phyloP scores from a whole-genome alignment of 2,113 vertebrate genomes.

The Cryptomyrus ogoouensis region DNA sequence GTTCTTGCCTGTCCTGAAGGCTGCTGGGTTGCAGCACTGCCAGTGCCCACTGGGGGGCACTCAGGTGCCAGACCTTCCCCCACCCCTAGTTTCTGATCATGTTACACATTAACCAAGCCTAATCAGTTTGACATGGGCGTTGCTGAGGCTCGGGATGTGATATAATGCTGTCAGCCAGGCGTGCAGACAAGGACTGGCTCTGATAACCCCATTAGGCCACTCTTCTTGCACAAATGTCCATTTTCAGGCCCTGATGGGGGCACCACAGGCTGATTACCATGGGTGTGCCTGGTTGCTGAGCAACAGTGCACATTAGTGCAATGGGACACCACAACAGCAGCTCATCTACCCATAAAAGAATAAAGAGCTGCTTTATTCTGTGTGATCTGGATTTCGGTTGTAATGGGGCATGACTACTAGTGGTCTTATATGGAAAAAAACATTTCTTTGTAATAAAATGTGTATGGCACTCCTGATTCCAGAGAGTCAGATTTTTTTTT shows the following conservation, averaged over 20 bases:
- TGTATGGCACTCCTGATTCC: not conserved
- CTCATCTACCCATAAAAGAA: conserved; percentile 21
- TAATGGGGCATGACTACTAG: not conserved
- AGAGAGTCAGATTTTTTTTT: not conserved
- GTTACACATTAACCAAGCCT: conserved; percentile 23
- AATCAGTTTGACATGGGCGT: conserved; percentile 31
- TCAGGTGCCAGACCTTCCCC: not conserved
- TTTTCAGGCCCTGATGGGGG: conserved; percentile 41
- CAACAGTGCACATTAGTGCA: conserved; percentile 31
- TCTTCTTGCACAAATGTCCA: conserved; percentile 45
- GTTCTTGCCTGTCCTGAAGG: not conserved
- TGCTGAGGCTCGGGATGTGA: conserved; percentile 36
- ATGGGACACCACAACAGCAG: conserved; percentile 36
- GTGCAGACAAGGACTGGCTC: conserved; percentile 24
- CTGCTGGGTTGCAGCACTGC: not conserved
- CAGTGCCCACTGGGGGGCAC: not conserved
- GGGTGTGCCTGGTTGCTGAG: conserved; percentile 32
- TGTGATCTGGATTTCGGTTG: not conserved
- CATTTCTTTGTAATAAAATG: not conserved
- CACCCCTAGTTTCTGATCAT: not conserved
- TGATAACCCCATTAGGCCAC: conserved; percentile 46
- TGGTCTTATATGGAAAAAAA: not conserved
- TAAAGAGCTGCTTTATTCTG: conserved; percentile 13
- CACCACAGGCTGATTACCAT: conserved; percentile 35
- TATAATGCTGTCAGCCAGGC: conserved; percentile 44